Evolutionary conservation across 37 sponge, comb jelly and placozoan species (phyloP).

Genomic region (Lycopodina hypogea): DNA sequence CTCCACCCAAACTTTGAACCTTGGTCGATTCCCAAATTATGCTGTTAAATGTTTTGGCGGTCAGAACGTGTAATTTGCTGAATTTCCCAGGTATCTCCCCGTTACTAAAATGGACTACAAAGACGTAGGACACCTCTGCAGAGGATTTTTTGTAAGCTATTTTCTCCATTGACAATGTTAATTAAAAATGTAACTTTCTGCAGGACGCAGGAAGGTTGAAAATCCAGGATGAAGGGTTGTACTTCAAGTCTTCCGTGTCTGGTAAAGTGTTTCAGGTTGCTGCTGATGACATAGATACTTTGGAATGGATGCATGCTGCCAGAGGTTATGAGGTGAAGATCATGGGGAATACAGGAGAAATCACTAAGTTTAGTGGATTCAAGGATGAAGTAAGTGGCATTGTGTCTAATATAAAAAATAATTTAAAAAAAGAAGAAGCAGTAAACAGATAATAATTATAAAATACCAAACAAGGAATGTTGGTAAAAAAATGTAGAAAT

Average conservation of each 20-base stretch:
- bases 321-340: conserved; percentile 80
- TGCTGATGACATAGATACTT: conserved; percentile 47
- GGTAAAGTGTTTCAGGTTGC: conserved; percentile 71
- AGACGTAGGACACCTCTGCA: conserved; percentile 50
- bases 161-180: not conserved
- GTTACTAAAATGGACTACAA: conserved; percentile 78
- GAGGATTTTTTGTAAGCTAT: conserved; percentile 70
- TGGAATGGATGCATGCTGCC: conserved; percentile 84
- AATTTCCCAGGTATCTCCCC: no score
- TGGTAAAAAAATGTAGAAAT: not conserved
- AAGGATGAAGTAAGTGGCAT: conserved; percentile 78
- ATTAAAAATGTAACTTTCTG: not conserved
- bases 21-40: no score
- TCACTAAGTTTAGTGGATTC: conserved; percentile 85
- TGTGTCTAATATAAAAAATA: not conserved
- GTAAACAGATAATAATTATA: not conserved
- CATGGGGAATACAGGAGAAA: conserved; percentile 40
- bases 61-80: no score
- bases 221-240: conserved; percentile 75
- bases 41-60: no score
- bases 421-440: not conserved
- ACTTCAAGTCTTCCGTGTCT: conserved; percentile 76
- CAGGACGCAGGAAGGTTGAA: conserved; percentile 84
- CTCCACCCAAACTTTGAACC: no score
- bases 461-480: not conserved